Evolutionary conservation across 2,888 invertebrate species (phyloP).

Genomic region (Bruchidius siliquastri): DNA sequence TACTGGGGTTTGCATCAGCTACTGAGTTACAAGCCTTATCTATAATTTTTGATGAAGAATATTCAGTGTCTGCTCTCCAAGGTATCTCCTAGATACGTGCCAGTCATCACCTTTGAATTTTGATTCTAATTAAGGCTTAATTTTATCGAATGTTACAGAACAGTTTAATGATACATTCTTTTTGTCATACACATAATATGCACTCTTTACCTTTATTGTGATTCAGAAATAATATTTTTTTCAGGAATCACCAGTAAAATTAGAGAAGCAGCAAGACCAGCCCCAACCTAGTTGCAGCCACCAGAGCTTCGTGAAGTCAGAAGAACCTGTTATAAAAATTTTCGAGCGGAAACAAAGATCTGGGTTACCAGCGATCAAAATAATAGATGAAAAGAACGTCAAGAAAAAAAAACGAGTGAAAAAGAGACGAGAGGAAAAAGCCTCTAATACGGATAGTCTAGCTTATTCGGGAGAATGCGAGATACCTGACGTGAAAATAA

Average conservation of each 20-base stretch:
- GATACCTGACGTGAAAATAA: constrained; percentile 10
- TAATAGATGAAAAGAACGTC: constrained; percentile 22
- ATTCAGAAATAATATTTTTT: constrained; percentile 1
- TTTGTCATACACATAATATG: no score
- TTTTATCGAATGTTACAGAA: no score
- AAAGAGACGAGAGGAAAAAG: constrained; percentile 10
- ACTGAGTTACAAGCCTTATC: no score
- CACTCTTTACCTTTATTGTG: no score
- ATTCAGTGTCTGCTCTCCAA: no score
- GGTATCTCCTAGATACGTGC: no score
- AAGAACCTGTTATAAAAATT: constrained; percentile 30
- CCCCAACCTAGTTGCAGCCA: constrained; percentile 14
- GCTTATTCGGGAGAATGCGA: background rate
- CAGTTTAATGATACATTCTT: no score
- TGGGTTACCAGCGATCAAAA: constrained; percentile 30
- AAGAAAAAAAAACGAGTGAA: constrained; percentile 13
- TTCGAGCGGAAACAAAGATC: constrained; percentile 28
- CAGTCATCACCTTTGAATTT: no score
- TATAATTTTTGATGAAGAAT: no score
- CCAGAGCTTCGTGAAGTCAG: constrained; percentile 6
- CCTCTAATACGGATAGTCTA: background rate
- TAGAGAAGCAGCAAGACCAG: constrained; percentile 18
- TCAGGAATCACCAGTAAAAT: constrained; percentile 28
- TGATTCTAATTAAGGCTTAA: no score
- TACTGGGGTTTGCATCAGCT: no score